Evolutionary conservation across 2,797 vertebrate genomes (phyloP), one percentile per base, ranked within the genome.

Genomic region (Neosilurus mollespiculum): DNA sequence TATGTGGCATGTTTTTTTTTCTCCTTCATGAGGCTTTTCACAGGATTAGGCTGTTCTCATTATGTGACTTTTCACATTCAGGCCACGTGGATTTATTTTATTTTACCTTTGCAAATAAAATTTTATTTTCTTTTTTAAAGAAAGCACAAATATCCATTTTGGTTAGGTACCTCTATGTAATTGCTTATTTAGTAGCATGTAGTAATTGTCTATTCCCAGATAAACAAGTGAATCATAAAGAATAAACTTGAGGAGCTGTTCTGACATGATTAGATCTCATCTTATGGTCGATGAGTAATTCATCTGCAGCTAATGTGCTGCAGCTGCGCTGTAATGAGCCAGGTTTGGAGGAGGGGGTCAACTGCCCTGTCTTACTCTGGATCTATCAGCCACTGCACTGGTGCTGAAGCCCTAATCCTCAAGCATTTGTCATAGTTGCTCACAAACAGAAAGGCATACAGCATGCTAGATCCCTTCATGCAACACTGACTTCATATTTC

Each of bases 281-380:
- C 92, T 92, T 91, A 89, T 90, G 90, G 88, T 87, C 88, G 86
- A 92, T 92, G 90, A 93, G 91, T 92, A 91, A 93, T 94, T 93
- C 85, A 93, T 93, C 89, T 89, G 88, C 87, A 90, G 88, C 90
- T 94, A 92, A 94, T 94, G 93, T 91, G 88, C 87, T 92, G 91
- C 93, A 94, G 93, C 93, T 94, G 93, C 87, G 87, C 91, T 89
- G 89, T 93, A 89, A 88, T 87, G 83, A 87, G 86, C 83, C 62
- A 26, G 51, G 83, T 81, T 84, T 71, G 24, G 75, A 78, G 71
- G 77, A 84, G 83, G 81, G 83, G 58, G 82, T 83, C 81, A 67
- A 73, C 71, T 53, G 69, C 69, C 72, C 80, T 77, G 84, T 81
- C 78, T 59, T 58, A 51, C 81, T 81, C 66, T 86, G 82, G 85